Base-by-base conservation (phyloP, 2,888 invertebrate genomes). In the Quadroppia sp. region DNA sequence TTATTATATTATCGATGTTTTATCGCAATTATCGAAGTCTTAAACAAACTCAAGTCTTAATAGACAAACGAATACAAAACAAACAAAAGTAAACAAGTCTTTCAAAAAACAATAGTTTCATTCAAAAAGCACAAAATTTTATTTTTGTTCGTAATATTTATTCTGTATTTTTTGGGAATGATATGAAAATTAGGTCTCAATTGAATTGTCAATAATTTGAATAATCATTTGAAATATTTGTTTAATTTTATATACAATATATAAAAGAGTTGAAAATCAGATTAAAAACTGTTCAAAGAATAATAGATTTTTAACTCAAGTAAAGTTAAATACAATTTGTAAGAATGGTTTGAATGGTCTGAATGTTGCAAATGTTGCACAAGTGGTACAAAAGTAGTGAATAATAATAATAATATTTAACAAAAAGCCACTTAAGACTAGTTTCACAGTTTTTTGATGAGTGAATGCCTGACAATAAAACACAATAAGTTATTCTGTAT, bases 401-500 rank as follows among this genome's bases (percentile, higher is more conserved):
- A 20, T 40, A 32, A 67, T 45, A 45, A 45, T 36, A 20, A 67
- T 40, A 67, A n/a, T 40, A 23, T 67, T 67, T 2, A 67, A 67
- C 67, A 67, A 67, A 23, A 67, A 11, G 36, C 20, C 67, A 67
- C 67, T 67, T 67, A 67, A 67, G 42, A 59, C n/a, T 9, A n/a
- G n/a, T 28, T 36, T 28, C 9, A 50, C 6, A 50, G 36, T 36
- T n/a, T n/a, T n/a, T 23, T 67, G 67, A 67, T 17, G 67, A 67
- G 42, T 67, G 32, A 59, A 36, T 67, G 67, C 25, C 36, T 67
- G 20, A 67, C 67, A 67, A n/a, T n/a, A n/a, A 42, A 36, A 36
- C 67, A 36, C 42, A 67, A 67, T 67, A 15, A 53, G 15, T 48
- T 48, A 17, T 53, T 15, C 13, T 53, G 17, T 53, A 23, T 53